Evolutionary conservation across 2,888 invertebrate species (phyloP).

Genomic region (Drosophila kanekoi): DNA sequence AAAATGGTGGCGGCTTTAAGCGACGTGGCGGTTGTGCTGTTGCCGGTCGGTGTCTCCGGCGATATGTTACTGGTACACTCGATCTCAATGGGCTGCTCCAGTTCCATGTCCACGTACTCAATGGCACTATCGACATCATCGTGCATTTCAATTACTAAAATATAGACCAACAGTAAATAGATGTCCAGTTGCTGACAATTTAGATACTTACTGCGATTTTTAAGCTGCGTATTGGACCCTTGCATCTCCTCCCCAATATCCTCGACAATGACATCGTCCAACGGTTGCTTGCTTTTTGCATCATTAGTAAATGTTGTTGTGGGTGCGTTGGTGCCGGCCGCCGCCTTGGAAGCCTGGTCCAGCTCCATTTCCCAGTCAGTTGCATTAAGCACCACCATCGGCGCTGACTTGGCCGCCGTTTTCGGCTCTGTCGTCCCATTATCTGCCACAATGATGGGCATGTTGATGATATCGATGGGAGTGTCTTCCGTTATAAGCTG

Average conservation of each 20-base stretch:
- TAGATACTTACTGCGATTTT: slow-evolving; percentile 56
- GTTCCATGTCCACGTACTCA: slow-evolving; percentile 74
- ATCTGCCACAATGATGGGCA: slow-evolving; percentile 83
- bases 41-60: slow-evolving; percentile 30
- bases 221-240: slow-evolving; percentile 37
- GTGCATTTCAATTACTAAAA: slow-evolving; percentile 65
- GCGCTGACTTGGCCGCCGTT: slow-evolving; percentile 38
- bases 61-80: slow-evolving; percentile 62
- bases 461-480: slow-evolving; percentile 86
- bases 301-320: no score
- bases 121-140: slow-evolving; percentile 62
- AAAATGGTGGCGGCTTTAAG: slow-evolving; percentile 50
- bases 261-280: slow-evolving; percentile 76
- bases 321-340: no score
- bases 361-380: slow-evolving; percentile 88
- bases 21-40: slow-evolving; percentile 35
- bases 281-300: slow-evolving; percentile 56
- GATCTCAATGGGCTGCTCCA: slow-evolving; percentile 70
- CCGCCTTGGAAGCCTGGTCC: slow-evolving; percentile 85
- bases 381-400: slow-evolving; percentile 78
- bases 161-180: background rate
- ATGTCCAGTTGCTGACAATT: no score
- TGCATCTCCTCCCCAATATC: slow-evolving; percentile 31
- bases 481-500: slow-evolving; percentile 87
- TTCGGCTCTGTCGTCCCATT: slow-evolving; percentile 58